A percentile compares a stretch with the other conserved stretches of the same genome.
Conservation (phyloP, 2,888 invertebrate genomes). For the Dasypolia templi region DNA sequence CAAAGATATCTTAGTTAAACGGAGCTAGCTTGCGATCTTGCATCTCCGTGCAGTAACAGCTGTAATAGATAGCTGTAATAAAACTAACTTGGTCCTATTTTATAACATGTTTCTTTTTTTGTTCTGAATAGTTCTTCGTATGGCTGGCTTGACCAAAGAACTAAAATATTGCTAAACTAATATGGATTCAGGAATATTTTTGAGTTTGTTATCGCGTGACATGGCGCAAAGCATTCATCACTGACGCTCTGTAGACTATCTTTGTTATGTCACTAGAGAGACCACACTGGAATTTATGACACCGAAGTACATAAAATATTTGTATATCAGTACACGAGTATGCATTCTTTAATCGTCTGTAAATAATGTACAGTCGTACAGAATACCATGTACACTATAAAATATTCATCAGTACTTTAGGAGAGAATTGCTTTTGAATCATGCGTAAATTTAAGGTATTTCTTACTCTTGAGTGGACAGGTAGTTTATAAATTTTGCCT, state of each 20-base stretch:
- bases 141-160: constrained; percentile 4
- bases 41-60: constrained; percentile 45
- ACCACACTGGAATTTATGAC: constrained; percentile 37
- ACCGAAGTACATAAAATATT: constrained; percentile 8
- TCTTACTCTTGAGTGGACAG: too few relatives aligned
- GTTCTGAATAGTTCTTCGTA: constrained; percentile 14
- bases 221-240: constrained; percentile 44
- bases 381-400: too few relatives aligned
- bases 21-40: constrained; percentile 43
- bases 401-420: too few relatives aligned
- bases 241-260: constrained; percentile 52
- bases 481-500: background rate
- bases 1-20: constrained; percentile 58
- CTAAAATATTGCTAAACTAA: constrained; percentile 15
- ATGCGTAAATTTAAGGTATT: too few relatives aligned
- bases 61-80: constrained; percentile 59
- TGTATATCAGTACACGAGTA: constrained; percentile 9
- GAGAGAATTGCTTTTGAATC: too few relatives aligned
- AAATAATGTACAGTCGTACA: too few relatives aligned
- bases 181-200: constrained; percentile 17
- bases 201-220: constrained; percentile 21
- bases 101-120: constrained; percentile 34
- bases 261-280: constrained; percentile 44
- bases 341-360: constrained; percentile 9
- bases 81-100: constrained; percentile 48